Conservation (phyloP, 2,113 vertebrate genomes). For the Athene noctua region DNA sequence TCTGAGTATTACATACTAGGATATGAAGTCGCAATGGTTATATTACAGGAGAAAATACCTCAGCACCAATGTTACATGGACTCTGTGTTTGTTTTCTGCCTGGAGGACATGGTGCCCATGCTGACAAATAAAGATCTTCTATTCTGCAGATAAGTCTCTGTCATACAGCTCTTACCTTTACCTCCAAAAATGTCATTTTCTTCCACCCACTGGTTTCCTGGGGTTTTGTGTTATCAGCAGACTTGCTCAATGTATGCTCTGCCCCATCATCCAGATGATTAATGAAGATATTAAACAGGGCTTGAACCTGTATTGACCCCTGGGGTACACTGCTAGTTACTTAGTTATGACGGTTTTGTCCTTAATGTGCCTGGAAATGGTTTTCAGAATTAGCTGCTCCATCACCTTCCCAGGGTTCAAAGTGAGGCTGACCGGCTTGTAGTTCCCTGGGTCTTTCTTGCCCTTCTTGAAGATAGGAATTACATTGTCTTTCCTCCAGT, state of each 20-base stretch:
- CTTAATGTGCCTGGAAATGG: neutral
- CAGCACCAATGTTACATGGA: neutral
- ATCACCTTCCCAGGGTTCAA: neutral
- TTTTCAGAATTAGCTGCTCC: neutral
- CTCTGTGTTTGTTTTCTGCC: neutral
- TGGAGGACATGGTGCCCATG: neutral
- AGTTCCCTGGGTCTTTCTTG: neutral
- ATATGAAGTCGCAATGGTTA: neutral
- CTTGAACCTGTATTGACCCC: neutral
- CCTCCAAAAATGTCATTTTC: neutral
- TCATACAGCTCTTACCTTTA: neutral
- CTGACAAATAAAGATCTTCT: neutral
- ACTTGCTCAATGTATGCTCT: neutral
- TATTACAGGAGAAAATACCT: neutral
- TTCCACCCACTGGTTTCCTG: neutral
- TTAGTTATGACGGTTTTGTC: neutral
- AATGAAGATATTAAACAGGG: neutral
- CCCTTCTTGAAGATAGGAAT: neutral
- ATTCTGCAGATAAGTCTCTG: neutral
- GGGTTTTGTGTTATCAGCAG: neutral
- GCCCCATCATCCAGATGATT: neutral
- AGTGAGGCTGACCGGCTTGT: neutral
- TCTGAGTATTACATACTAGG: neutral
- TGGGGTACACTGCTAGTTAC: neutral
- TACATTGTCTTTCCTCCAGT: neutral